Evolutionary conservation across 2,113 vertebrate genomes (phyloP), one percentile per base, ranked within the genome.

Genomic region (Neotoma lepida): DNA sequence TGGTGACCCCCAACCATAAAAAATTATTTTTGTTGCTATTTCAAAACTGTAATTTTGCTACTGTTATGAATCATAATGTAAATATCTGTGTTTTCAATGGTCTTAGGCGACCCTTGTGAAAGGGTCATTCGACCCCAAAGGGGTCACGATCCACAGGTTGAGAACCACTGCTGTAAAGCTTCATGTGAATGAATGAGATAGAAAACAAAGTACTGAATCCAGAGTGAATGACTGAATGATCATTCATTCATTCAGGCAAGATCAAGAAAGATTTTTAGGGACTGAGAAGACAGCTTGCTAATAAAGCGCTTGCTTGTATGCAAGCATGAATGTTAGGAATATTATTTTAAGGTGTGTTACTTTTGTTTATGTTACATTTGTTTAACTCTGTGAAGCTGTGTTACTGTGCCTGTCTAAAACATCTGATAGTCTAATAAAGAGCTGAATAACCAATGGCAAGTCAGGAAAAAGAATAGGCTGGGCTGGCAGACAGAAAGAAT

Each of bases 181-280:
- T 56, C 78, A 63, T 17, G 30, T 86, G 93, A 94, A 93, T 66
- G 84, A 94, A 84, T 58, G 80, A 94, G 46, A 61, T 63, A 82
- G 58, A 82, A 94, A 96, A 85, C n/a, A 76, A 66, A 91, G 9
- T 15, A 44, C 33, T 41, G 90, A 58, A 46, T 95, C 76, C 77
- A 86, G 41, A 91, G 56, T 28, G 9, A 87, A 70, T 28, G 33
- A 80, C 20, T 58, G 46, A 10, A 51, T 89, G 66, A 86, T 92
- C 89, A 90, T 85, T 86, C 64, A 82, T 64, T 84, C 44, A 81
- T 78, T 63, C 22, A 90, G 64, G 44, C 44, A 66, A 81, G 46
- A 54, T 86, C 86, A 68, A 70, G 56, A 80, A 88, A 90, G 68
- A 80, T 22, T 63, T 49, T 18, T 33, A 51, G 44, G 44, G 15